Evolutionary conservation across 2,888 invertebrate genomes (phyloP).

Genomic region (Drosophila bunnanda): DNA sequence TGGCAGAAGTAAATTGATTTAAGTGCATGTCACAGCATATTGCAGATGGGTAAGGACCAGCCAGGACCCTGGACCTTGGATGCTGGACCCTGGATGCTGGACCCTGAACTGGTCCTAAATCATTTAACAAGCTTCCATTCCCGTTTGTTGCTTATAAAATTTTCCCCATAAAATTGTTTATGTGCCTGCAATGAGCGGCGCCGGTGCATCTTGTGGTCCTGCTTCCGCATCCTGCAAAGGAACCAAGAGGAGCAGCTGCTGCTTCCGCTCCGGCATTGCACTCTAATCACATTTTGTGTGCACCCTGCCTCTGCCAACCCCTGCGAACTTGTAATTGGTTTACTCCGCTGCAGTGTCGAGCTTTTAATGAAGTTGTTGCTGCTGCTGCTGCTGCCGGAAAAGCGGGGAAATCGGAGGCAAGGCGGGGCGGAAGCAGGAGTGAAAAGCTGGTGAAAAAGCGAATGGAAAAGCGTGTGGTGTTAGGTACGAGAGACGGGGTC

Average conservation of each 20-base stretch:
- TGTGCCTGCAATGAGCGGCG: slow-evolving; percentile 39
- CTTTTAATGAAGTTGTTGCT: slow-evolving; percentile 68
- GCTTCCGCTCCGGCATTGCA: slow-evolving; percentile 60
- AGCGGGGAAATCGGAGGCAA: background rate
- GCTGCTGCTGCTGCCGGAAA: slow-evolving; percentile 6
- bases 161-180: slow-evolving; percentile 75
- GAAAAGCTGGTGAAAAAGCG: background rate
- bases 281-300: slow-evolving; percentile 74
- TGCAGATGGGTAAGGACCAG: slow-evolving; percentile 31
- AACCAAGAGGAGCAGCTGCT: slow-evolving; percentile 18
- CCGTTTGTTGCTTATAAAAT: slow-evolving; percentile 74
- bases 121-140: slow-evolving; percentile 71
- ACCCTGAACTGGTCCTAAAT: slow-evolving; percentile 53
- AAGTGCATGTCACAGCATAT: slow-evolving; percentile 77
- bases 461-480: background rate
- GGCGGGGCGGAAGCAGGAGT: background rate
- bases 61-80: slow-evolving; percentile 11
- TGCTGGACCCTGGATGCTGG: slow-evolving; percentile 15
- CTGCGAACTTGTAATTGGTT: slow-evolving; percentile 70
- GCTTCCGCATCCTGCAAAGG: slow-evolving; percentile 4
- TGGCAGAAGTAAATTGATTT: slow-evolving; percentile 73
- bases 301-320: slow-evolving; percentile 14
- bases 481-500: background rate
- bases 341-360: slow-evolving; percentile 60
- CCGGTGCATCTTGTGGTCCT: slow-evolving; percentile 12